Conservation (phyloP, 2,797 vertebrate genomes). For the Amblyraja radiata region DNA sequence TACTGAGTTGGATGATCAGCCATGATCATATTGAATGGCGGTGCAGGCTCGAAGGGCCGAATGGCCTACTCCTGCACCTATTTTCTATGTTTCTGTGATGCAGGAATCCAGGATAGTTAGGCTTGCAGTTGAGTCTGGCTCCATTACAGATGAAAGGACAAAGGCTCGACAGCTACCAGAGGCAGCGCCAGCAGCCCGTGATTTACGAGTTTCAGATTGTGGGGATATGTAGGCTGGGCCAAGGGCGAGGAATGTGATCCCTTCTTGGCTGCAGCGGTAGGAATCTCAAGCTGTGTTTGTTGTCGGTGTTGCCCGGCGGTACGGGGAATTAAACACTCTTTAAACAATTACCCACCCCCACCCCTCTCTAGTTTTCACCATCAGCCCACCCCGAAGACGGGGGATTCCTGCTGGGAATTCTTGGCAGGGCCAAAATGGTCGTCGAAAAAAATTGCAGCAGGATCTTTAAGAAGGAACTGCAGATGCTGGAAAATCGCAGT, state of each 20-base stretch:
- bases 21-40: too few species aligned
- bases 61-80: too few species aligned
- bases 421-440: too few species aligned
- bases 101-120: not conserved
- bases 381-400: too few species aligned
- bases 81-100: not conserved
- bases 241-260: not conserved
- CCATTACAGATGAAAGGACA: not conserved
- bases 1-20: too few species aligned
- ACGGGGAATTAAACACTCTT: not conserved
- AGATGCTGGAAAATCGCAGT: too few species aligned
- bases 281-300: not conserved
- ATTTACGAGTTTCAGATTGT: constrained; percentile 4
- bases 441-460: too few species aligned
- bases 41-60: too few species aligned
- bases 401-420: not conserved
- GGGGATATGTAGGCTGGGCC: too few species aligned
- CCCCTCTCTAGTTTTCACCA: not conserved
- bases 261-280: not conserved
- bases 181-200: not conserved
- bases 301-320: not conserved
- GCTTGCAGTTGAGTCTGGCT: not conserved
- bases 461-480: too few species aligned
- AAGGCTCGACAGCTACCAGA: not conserved
- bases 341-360: not conserved